These are phyloP conservation scores for Ormyrus rosae DNA, from an alignment of 2,888 invertebrate genomes.

Conservation along the genomic window DNA sequence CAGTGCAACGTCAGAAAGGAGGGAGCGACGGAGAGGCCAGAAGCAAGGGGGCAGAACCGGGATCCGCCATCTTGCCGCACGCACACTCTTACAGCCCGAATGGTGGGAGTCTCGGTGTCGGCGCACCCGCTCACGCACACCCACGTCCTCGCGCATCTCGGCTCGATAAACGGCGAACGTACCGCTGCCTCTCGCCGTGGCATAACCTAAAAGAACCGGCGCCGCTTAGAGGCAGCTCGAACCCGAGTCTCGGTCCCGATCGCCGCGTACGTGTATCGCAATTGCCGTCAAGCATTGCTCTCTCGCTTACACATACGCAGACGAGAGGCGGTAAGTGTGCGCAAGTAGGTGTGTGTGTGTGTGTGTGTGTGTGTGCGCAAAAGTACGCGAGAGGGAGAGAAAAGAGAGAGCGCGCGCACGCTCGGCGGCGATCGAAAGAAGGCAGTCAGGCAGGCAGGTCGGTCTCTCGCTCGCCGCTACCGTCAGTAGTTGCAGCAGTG, in stretches of 20 bases:
- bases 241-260: no score
- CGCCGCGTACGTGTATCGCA: no score
- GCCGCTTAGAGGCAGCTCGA: no score
- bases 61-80: conserved; percentile 43
- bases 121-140: neutral
- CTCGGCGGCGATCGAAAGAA: conserved; percentile 43
- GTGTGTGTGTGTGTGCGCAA: conserved; percentile 17
- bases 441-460: neutral
- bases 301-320: neutral
- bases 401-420: conserved; percentile 51
- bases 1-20: conserved; percentile 56
- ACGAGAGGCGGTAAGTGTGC: neutral
- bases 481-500: conserved; percentile 23
- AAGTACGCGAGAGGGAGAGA: conserved; percentile 32
- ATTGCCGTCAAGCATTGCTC: no score
- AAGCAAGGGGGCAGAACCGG: conserved; percentile 37
- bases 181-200: neutral
- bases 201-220: conserved; percentile 6
- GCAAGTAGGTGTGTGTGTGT: conserved; percentile 13
- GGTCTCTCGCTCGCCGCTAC: neutral
- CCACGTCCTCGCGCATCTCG: neutral
- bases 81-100: neutral
- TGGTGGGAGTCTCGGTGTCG: conserved; percentile 6
- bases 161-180: no score
- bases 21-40: conserved; percentile 43